These are phyloP conservation scores for Thyatira batis DNA, from an alignment of 2,888 invertebrate species.

Conservation along the genomic window DNA sequence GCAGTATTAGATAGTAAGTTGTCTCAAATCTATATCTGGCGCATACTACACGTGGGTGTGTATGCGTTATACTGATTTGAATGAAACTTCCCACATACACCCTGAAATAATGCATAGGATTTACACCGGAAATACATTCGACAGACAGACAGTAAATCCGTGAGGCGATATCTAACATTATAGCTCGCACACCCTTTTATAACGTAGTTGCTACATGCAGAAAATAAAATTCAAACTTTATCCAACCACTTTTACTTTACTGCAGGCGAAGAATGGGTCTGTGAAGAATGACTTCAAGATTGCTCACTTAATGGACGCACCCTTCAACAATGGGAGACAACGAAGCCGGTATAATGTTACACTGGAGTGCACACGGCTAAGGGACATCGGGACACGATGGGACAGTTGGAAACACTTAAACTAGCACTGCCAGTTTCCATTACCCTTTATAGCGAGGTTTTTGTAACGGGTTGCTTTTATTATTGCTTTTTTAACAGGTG, in stretches of 20 bases:
- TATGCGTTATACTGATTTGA: too few species aligned
- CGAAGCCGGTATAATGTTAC: slow-evolving; percentile 2
- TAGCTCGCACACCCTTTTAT: too few species aligned
- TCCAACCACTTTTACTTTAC: background rate
- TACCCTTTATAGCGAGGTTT: background rate
- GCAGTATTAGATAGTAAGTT: too few species aligned
- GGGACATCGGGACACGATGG: background rate
- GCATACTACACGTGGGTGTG: too few species aligned
- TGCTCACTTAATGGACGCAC: slow-evolving; percentile 2
- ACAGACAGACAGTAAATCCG: too few species aligned
- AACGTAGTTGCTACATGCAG: too few species aligned
- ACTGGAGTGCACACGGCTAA: background rate
- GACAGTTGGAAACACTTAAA: background rate
- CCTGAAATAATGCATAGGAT: too few species aligned
- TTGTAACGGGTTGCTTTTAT: background rate
- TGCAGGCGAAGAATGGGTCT: slow-evolving; percentile 1
- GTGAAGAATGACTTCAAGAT: slow-evolving; percentile 3
- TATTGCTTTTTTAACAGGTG: background rate
- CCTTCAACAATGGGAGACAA: slow-evolving; percentile 3
- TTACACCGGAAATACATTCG: too few species aligned
- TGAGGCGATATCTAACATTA: too few species aligned
- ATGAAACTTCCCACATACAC: too few species aligned
- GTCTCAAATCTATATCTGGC: too few species aligned
- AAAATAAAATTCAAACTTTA: background rate
- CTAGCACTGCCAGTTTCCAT: background rate